Percentiles rank a stretch among this genome's conserved stretches.
Evolutionary conservation across 1,140 invertebrate genomes (phyloP).

Genomic region (Drosophila watanabei): DNA sequence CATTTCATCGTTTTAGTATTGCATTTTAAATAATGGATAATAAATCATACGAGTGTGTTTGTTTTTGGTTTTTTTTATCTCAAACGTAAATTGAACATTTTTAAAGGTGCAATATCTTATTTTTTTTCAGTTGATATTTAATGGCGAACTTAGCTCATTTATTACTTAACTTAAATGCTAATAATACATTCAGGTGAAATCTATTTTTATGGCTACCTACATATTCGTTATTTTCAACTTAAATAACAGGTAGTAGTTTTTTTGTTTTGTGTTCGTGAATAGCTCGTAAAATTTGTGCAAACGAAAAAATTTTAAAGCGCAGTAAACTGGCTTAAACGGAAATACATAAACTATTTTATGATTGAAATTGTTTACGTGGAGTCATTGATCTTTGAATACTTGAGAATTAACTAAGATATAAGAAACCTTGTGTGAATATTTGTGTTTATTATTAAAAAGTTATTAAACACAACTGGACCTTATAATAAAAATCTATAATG

Average conservation of each 20-base stretch:
- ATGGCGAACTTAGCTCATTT: not conserved
- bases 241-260: not conserved
- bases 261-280: not conserved
- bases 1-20: not conserved
- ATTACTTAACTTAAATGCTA: not conserved
- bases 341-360: not conserved
- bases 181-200: not conserved
- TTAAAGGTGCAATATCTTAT: not conserved
- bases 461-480: not conserved
- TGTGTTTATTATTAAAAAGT: too few species aligned
- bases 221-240: not conserved
- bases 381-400: not conserved
- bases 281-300: slow-evolving; percentile 8
- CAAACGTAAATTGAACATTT: not conserved
- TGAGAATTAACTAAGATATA: not conserved
- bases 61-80: not conserved
- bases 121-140: not conserved
- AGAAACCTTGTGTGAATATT: not conserved
- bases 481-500: not conserved
- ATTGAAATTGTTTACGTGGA: not conserved
- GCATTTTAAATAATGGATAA: not conserved
- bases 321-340: not conserved
- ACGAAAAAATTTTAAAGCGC: not conserved
- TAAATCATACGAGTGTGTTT: not conserved
- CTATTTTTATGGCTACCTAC: not conserved